phyloP scores from a whole-genome alignment of 2,888 invertebrate species.

The Macrosiphum euphorbiae region DNA sequence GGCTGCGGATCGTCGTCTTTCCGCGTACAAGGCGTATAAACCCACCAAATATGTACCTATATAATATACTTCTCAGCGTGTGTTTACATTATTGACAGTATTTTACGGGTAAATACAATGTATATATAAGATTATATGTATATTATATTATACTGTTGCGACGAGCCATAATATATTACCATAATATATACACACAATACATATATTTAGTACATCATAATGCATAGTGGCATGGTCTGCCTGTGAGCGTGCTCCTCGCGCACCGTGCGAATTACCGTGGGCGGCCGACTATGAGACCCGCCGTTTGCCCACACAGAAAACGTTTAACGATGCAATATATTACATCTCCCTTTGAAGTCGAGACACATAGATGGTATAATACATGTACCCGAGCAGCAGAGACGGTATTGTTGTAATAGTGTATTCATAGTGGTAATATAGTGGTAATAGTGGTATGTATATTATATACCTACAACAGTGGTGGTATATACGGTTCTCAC shows the following conservation, averaged over 20 bases:
- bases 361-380: not conserved
- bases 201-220: not conserved
- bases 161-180: not conserved
- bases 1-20: not conserved
- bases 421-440: not conserved
- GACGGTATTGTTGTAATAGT: not conserved
- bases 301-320: conserved; percentile 23
- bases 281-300: conserved; percentile 4
- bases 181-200: not conserved
- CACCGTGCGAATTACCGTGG: conserved; percentile 61
- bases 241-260: not conserved
- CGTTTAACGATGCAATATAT: conserved; percentile 32
- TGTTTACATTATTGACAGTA: not conserved
- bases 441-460: not conserved
- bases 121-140: not conserved
- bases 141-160: not conserved
- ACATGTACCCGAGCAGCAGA: not conserved
- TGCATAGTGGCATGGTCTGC: not conserved
- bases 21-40: not conserved
- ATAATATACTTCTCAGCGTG: not conserved
- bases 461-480: not conserved
- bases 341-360: conserved; percentile 35
- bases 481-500: conserved; percentile 31
- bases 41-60: not conserved
- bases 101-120: not conserved